A percentile compares a stretch with the other conserved stretches of the same genome.
Evolutionary conservation across 1,140 invertebrate genomes (phyloP).

Genomic region (Diploscapter pachys): DNA sequence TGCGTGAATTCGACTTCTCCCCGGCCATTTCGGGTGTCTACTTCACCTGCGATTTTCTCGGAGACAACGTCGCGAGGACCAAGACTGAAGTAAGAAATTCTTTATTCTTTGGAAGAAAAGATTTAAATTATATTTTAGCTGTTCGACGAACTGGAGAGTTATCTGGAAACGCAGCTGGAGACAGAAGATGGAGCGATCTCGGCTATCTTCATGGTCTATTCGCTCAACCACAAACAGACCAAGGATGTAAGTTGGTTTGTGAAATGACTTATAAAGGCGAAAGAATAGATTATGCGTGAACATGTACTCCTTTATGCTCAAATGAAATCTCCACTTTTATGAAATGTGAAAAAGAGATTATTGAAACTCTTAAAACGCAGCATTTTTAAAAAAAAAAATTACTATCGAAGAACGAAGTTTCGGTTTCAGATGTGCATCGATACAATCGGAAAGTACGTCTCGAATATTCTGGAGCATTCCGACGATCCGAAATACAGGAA

Average conservation of each 20-base stretch:
- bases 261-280: too few relatives aligned
- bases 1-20: slow-evolving; percentile 32
- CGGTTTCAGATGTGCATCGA: too few relatives aligned
- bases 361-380: too few relatives aligned
- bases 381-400: neutral
- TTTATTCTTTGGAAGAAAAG: neutral
- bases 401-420: neutral
- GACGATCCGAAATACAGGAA: slow-evolving; percentile 11
- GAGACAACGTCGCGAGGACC: slow-evolving; percentile 14
- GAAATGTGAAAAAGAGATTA: neutral
- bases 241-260: too few relatives aligned
- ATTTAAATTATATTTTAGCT: slow-evolving; percentile 20
- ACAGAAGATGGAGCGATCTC: slow-evolving; percentile 10
- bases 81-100: slow-evolving; percentile 13
- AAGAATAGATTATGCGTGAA: too few relatives aligned
- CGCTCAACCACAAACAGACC: slow-evolving; percentile 10
- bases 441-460: neutral
- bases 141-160: slow-evolving; percentile 22
- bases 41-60: slow-evolving; percentile 36
- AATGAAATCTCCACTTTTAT: too few relatives aligned
- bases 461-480: slow-evolving; percentile 20
- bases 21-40: slow-evolving; percentile 18
- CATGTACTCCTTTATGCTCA: too few relatives aligned
- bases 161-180: slow-evolving; percentile 17
- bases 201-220: slow-evolving; percentile 31